phyloP scores from a whole-genome alignment of 2,888 invertebrate species.

The Rhogogaster chlorosoma region DNA sequence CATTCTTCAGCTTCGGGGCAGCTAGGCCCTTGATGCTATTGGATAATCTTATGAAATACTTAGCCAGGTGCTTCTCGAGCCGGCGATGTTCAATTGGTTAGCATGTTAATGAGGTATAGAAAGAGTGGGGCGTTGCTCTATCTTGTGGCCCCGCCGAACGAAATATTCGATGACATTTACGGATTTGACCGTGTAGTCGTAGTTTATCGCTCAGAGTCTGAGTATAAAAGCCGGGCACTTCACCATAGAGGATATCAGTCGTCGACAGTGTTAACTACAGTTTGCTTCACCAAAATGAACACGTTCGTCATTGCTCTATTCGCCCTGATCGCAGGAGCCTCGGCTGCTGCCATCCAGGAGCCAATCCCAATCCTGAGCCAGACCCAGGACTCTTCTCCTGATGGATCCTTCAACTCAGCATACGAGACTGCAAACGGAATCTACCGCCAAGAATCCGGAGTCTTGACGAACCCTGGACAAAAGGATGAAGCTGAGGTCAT shows the following conservation, averaged over 20 bases:
- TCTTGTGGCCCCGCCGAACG: not conserved
- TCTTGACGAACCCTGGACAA: slow-evolving; percentile 34
- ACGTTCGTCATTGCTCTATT: slow-evolving; percentile 27
- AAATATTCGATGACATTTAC: slow-evolving; percentile 48
- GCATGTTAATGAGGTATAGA: slow-evolving; percentile 15
- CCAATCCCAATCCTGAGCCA: slow-evolving; percentile 66
- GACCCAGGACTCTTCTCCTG: slow-evolving; percentile 65
- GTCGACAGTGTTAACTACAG: slow-evolving; percentile 13
- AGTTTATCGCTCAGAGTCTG: not conserved
- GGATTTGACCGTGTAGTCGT: slow-evolving; percentile 7
- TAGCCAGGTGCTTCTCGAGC: not conserved
- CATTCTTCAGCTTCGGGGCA: not conserved
- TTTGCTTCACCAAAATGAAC: slow-evolving; percentile 22
- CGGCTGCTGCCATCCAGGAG: slow-evolving; percentile 48
- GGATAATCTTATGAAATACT: slow-evolving; percentile 5
- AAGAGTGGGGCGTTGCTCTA: slow-evolving; percentile 32
- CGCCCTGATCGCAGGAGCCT: slow-evolving; percentile 51
- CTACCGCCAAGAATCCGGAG: slow-evolving; percentile 53
- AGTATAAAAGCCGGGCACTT: slow-evolving; percentile 31
- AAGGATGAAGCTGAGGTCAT: slow-evolving; percentile 57
- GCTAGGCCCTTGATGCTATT: slow-evolving; percentile 1
- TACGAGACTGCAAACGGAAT: slow-evolving; percentile 69
- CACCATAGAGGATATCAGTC: slow-evolving; percentile 30
- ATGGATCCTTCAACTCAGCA: slow-evolving; percentile 66
- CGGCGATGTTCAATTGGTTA: not conserved